phyloP scores from a whole-genome alignment of 2,888 invertebrate genomes.

The Rotaria socialis region DNA sequence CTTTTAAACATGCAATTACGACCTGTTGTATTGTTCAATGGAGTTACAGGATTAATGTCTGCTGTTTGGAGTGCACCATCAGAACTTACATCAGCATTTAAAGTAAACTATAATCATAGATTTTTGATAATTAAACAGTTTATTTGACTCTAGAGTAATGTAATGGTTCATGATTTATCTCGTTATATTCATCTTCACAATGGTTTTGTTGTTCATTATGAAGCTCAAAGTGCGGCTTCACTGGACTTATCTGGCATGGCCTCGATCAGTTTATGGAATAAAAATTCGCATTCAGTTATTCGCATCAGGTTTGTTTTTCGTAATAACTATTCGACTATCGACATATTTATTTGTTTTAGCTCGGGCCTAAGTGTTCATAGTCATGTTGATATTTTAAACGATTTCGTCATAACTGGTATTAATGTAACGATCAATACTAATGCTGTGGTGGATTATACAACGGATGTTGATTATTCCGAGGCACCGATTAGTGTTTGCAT shows the following conservation, averaged over 20 bases:
- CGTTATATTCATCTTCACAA: conserved; percentile 35
- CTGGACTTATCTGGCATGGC: conserved; percentile 32
- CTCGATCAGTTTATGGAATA: conserved; percentile 24
- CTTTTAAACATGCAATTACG: not conserved
- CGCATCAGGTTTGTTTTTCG: not conserved
- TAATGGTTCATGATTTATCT: conserved; percentile 26
- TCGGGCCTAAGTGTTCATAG: conserved; percentile 2
- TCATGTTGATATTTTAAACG: conserved; percentile 24
- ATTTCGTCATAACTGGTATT: not conserved
- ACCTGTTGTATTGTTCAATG: not conserved
- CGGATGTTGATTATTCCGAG: conserved; percentile 27
- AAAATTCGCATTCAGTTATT: conserved; percentile 35
- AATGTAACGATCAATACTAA: conserved; percentile 2
- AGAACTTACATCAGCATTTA: conserved; percentile 21
- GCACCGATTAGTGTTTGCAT: conserved; percentile 15
- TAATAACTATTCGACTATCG: not conserved
- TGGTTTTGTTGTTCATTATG: conserved; percentile 15
- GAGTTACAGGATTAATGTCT: conserved; percentile 10
- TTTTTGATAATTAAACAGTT: not conserved
- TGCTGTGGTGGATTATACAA: conserved; percentile 8
- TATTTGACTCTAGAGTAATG: not conserved
- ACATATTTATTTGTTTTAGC: not conserved
- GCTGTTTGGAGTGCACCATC: conserved; percentile 37
- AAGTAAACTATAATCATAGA: not conserved
- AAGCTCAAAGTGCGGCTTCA: conserved; percentile 21